A percentile compares a stretch with the other conserved stretches of the same genome.
Evolutionary conservation across 2,113 vertebrate species (phyloP).

Genomic region (Corythornis madagascariensis): DNA sequence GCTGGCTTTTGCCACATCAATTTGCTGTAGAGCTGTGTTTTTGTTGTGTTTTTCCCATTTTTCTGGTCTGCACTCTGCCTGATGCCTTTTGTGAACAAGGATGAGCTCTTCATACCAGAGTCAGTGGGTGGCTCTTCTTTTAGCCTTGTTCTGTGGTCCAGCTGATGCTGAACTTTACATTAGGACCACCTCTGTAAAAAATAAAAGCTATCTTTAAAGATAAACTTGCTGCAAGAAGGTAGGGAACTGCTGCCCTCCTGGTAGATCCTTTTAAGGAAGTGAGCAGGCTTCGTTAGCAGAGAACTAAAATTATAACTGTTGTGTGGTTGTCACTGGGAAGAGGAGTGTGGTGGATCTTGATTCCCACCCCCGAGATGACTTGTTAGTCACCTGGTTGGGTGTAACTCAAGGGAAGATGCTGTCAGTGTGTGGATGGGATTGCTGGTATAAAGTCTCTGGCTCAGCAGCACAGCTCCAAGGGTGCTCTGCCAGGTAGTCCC

Average conservation of each 20-base stretch:
- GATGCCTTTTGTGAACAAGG: neutral
- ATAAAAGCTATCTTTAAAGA: neutral
- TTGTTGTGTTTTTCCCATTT: neutral
- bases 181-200: neutral
- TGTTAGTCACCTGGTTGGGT: conserved; percentile 45
- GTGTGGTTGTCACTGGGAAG: conserved; percentile 53
- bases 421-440: neutral
- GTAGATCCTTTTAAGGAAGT: neutral
- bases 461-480: neutral
- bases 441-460: neutral
- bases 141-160: neutral
- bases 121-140: neutral
- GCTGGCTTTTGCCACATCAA: neutral
- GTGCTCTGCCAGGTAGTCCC: neutral
- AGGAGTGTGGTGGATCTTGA: conserved; percentile 16
- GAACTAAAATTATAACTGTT: conserved; percentile 52
- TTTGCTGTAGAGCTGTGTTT: neutral
- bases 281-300: conserved; percentile 15
- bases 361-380: neutral
- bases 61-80: neutral
- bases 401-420: neutral
- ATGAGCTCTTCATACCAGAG: neutral
- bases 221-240: neutral
- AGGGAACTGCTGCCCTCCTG: conserved; percentile 16
- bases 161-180: neutral